These are phyloP conservation scores for Rutpela maculata DNA, from an alignment of 2,888 invertebrate genomes.

Conservation along the genomic window DNA sequence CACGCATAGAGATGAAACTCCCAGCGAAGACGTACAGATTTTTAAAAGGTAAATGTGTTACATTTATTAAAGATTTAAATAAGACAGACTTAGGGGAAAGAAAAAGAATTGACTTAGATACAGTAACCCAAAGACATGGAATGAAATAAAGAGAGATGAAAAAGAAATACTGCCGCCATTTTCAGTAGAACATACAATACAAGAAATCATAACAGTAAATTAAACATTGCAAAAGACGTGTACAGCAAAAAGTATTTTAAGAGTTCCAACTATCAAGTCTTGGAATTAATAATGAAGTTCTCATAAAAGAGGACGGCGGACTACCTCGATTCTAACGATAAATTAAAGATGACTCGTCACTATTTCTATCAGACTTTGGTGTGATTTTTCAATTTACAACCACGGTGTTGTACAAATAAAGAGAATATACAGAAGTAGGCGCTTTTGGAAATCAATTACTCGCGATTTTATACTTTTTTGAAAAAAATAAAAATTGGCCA, in stretches of 20 bases:
- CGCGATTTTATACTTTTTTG: too few species aligned
- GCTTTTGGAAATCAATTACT: not conserved
- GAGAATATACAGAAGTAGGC: not conserved
- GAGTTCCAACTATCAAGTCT: not conserved
- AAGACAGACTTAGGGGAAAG: too few species aligned
- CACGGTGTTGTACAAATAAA: not conserved
- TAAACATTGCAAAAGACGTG: constrained; percentile 8
- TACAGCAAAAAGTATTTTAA: not conserved
- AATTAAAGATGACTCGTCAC: not conserved
- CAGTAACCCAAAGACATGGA: too few species aligned
- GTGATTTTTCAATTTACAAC: not conserved
- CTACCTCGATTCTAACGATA: not conserved
- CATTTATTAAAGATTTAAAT: too few species aligned
- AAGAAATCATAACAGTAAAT: not conserved
- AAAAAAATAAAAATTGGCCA: too few species aligned
- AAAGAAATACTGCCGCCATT: not conserved
- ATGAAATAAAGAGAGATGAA: too few species aligned
- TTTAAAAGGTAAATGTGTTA: too few species aligned
- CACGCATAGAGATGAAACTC: too few species aligned
- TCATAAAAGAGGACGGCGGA: not conserved
- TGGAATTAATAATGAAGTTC: not conserved
- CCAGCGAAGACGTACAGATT: too few species aligned
- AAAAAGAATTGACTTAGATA: too few species aligned
- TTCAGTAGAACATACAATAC: constrained; percentile 19
- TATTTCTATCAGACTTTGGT: constrained; percentile 22